Base-by-base conservation (phyloP, 2,888 invertebrate species). In the Arrhopalites spinosus region DNA sequence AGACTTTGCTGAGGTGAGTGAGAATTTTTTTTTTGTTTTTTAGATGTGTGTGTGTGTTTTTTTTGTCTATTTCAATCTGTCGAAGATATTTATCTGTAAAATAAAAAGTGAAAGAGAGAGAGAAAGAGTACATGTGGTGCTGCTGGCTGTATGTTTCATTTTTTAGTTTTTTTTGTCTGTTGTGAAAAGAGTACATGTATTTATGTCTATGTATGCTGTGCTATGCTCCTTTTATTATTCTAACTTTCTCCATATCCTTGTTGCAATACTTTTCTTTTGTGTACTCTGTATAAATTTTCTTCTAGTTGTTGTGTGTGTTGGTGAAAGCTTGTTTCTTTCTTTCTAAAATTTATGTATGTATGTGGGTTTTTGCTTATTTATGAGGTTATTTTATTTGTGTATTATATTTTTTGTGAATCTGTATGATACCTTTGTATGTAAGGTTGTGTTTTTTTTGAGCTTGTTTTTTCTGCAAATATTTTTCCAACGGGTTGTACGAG, bases 1-100 rank as follows among this genome's bases (percentile, higher is more conserved):
- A n/a, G 78, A 76, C 30, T 80, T 76, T 50, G 45, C 79, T 13
- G 78, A 80, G 77, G 80, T 78, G 73, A 73, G 63, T 20, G 30
- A 45, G 25, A 15, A 59, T 59, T 56, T 8, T 56, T 11, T 8
- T 27, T 11, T 3, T 56, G 67, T 68, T 7, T 45, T 45, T 45
- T 45, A 11, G 45, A 45, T 11, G 15, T 45, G 45, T 15, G 7
- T 11, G 45, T 45, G 15, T 7, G 7, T 45, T 45, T 45, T 45
- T 7, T 45, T 45, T 50, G n/a, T 15, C n/a, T n/a, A 3, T 50
- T n/a, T n/a, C 50, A n/a, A 15, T n/a, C 15, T 50, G 15, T n/a
- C 50, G 2, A n/a, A 50, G 2, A 50, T n/a, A 50, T 15, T 50
- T 50, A 17, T 50, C n/a, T 50, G 3, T 50, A 50, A 50, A 5